Conservation (phyloP, 2,797 vertebrate genomes). For the Naso thynnoides region DNA sequence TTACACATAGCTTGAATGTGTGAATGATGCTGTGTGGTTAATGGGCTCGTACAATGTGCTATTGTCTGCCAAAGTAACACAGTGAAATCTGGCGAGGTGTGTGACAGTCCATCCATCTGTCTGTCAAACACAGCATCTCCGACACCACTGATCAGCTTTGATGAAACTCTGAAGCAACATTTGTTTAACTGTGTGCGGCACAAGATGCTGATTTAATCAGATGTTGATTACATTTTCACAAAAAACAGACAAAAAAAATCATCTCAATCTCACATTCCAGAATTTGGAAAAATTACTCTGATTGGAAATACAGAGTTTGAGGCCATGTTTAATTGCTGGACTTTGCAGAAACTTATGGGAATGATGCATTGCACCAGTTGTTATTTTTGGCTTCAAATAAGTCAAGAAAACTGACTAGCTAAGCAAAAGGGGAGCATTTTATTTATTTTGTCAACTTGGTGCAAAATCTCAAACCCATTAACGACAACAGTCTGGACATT, state of each 20-base stretch:
- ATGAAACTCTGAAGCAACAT: constrained; percentile 19
- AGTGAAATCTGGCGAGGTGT: constrained; percentile 54
- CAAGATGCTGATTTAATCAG: constrained; percentile 39
- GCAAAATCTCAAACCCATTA: constrained; percentile 12
- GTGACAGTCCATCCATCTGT: constrained; percentile 53
- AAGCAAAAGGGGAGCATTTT: background rate
- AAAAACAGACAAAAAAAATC: constrained; percentile 21
- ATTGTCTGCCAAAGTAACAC: constrained; percentile 61
- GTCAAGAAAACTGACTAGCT: constrained; percentile 3
- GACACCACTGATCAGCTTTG: constrained; percentile 44
- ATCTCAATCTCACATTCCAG: constrained; percentile 16
- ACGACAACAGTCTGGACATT: constrained; percentile 15
- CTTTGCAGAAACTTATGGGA: constrained; percentile 15
- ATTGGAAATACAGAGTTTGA: constrained; percentile 23
- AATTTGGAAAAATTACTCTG: constrained; percentile 33
- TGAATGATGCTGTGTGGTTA: constrained; percentile 59
- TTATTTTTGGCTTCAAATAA: background rate
- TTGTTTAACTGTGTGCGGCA: constrained; percentile 14
- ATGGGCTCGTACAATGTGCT: constrained; percentile 62
- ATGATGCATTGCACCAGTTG: constrained; percentile 23
- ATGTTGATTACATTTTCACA: constrained; percentile 37
- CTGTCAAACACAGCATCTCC: constrained; percentile 39
- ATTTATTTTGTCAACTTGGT: constrained; percentile 6
- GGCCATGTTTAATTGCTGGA: constrained; percentile 26
- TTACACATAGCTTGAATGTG: constrained; percentile 57